Evolutionary conservation across 2,113 vertebrate species (phyloP), one percentile per base, ranked within the genome.

Genomic region (Microcebus ravelobensis): DNA sequence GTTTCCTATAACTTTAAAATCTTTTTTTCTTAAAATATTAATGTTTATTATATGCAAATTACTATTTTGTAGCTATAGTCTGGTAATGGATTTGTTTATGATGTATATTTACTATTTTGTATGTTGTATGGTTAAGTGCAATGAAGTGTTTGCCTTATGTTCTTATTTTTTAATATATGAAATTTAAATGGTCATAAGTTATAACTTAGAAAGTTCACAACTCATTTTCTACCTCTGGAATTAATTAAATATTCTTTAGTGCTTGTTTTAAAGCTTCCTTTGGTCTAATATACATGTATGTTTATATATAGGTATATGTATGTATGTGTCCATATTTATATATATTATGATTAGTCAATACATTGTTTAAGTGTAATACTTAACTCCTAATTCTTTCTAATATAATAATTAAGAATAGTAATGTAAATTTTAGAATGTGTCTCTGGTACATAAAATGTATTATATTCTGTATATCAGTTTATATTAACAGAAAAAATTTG

Each of bases 141-240:
- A 90, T 94, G 76, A 81, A 82, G 23, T 57, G 84, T 96, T 97
- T 97, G 65, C 48, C 65, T 68, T 81, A 73, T 82, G 94, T 95
- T 59, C 10, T 81, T 90, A 81, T 42, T 87, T 96, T 95, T 90
- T 61, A 95, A 50, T 93, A 50, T 18, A 36, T 87, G 65, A 84
- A 76, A 65, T 36, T 71, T 85, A 45, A 0, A 2, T 87, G 27
- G 48, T 81, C 29, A 59, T 91, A 74, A 34, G 8, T 85, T 92
- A 34, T 79, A 77, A 76, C 10, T 97, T 95, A 96, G 57, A 25
- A 89, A 86, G 34, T 68, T 82, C 17, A 61, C 61, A 50, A 42
- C 12, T 20, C 6, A 85, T 25, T 94, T 95, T 96, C 50, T 65
- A 27, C 23, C 59, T 96, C 18, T 91, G 20, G 21, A 67, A 39